Conservation (phyloP, 1,140 invertebrate species). For the Himalopsyche phryganea region DNA sequence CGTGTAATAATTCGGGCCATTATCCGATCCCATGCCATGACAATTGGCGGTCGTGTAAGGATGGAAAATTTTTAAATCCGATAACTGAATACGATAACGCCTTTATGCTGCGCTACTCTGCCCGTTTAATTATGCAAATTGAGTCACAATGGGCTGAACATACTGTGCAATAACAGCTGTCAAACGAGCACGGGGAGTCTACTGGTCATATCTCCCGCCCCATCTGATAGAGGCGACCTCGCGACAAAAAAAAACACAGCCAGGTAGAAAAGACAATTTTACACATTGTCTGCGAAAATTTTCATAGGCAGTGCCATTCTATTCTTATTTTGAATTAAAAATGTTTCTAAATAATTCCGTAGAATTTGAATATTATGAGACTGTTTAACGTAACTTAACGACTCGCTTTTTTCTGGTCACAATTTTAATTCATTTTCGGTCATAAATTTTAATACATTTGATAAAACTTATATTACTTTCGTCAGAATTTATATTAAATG, state of each 20-base stretch:
- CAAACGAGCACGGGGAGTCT: slow-evolving; percentile 20
- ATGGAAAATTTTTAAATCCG: slow-evolving; percentile 23
- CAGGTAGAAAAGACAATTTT: not conserved
- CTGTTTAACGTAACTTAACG: too few relatives aligned
- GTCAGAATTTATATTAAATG: too few relatives aligned
- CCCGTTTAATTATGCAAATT: slow-evolving; percentile 33
- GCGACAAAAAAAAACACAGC: slow-evolving; percentile 13
- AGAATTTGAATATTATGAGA: too few relatives aligned
- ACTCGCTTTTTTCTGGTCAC: too few relatives aligned
- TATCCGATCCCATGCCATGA: not conserved
- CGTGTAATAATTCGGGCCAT: not conserved
- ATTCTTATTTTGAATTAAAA: too few relatives aligned
- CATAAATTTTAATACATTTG: too few relatives aligned
- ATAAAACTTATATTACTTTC: too few relatives aligned
- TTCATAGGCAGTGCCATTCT: too few relatives aligned
- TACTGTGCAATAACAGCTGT: slow-evolving; percentile 31
- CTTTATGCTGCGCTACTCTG: slow-evolving; percentile 11
- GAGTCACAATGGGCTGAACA: slow-evolving; percentile 29
- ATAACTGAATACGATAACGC: slow-evolving; percentile 26
- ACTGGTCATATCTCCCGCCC: slow-evolving; percentile 22
- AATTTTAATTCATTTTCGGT: too few relatives aligned
- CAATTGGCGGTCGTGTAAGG: slow-evolving; percentile 11
- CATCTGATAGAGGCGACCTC: slow-evolving; percentile 9
- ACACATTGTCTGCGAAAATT: too few relatives aligned
- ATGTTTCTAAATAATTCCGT: too few relatives aligned